Evolutionary conservation across 2,888 invertebrate species (phyloP), one percentile per base, ranked within the genome.

Genomic region (Dryococelus australis): DNA sequence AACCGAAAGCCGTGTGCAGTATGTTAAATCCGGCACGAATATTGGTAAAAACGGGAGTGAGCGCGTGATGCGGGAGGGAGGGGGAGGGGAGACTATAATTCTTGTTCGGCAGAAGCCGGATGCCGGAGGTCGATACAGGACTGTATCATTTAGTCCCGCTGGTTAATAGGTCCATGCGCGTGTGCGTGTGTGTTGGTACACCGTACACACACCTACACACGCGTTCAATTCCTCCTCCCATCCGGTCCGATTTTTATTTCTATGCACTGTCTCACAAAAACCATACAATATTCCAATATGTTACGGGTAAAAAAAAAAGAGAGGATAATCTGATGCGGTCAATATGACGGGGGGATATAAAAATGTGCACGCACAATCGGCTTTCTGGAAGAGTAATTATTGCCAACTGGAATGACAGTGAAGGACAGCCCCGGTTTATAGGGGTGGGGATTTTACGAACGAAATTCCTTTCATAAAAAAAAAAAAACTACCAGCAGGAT

Each of bases 371-470:
- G 47, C 65, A 24, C 65, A 65, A 65, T 65, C 65, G 6, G 10
- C 65, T 65, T 65, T 65, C 65, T 24, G 65, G n/a, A 65, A 65
- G 65, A 65, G 65, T 65, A 65, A 65, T 65, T 65, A 65, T 65
- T 65, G 65, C n/a, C 0, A 24, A 24, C 20, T 65, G 65, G 65
- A 65, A 65, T 65, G 24, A 24, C 65, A n/a, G n/a, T 9, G 65
- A 16, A 65, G 8, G 20, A 65, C 65, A 51, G 13, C 51, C 51
- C 51, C 51, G 51, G 35, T 47, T 47, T 47, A 47, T 16, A 8
- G 16, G 47, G 47, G 47, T 5, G 16, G 47, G 16, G 16, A 47
- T 47, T 47, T 47, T 10, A 47, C 47, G 47, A 16, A 47, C 16
- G 47, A 16, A 10, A 47, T 47, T 47, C 47, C 2, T 47, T 47